A percentile compares a stretch with the other conserved stretches of the same genome.
These are phyloP conservation scores for Prionace glauca DNA, from an alignment of 2,797 vertebrate species.

Conservation along the genomic window DNA sequence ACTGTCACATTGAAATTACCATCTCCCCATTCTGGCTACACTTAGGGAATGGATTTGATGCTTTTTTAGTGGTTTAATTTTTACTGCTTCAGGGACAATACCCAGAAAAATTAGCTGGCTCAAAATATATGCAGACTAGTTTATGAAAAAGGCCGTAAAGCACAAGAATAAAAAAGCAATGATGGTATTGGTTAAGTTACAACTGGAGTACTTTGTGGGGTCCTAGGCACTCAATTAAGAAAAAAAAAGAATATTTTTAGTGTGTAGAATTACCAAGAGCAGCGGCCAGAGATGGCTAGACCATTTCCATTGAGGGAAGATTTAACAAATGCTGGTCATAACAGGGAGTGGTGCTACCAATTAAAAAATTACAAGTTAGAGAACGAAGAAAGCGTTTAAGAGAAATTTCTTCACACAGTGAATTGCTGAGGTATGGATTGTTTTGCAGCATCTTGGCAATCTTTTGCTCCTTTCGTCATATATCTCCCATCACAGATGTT, in stretches of 20 bases:
- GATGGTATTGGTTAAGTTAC: neutral
- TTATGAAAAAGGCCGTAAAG: neutral
- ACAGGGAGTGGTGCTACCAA: no score
- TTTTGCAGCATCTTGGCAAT: neutral
- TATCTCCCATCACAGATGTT: neutral
- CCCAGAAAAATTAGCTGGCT: neutral
- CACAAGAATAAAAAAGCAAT: neutral
- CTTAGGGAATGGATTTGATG: neutral
- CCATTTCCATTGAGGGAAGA: neutral
- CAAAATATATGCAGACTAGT: neutral
- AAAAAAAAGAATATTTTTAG: neutral
- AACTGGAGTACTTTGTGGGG: neutral
- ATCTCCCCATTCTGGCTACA: neutral
- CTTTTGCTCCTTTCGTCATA: neutral
- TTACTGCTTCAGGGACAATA: neutral
- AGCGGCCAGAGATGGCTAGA: neutral
- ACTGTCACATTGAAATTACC: neutral
- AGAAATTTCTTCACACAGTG: neutral
- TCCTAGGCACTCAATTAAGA: neutral
- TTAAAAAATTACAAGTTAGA: neutral
- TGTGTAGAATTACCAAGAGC: neutral
- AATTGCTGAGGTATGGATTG: neutral
- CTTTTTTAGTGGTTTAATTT: neutral
- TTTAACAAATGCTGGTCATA: neutral
- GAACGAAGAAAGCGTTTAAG: neutral